Percentiles rank a stretch among this genome's conserved stretches.
Evolutionary conservation across 1,140 invertebrate genomes (phyloP).

Genomic region (Drosophila lacertosa): DNA sequence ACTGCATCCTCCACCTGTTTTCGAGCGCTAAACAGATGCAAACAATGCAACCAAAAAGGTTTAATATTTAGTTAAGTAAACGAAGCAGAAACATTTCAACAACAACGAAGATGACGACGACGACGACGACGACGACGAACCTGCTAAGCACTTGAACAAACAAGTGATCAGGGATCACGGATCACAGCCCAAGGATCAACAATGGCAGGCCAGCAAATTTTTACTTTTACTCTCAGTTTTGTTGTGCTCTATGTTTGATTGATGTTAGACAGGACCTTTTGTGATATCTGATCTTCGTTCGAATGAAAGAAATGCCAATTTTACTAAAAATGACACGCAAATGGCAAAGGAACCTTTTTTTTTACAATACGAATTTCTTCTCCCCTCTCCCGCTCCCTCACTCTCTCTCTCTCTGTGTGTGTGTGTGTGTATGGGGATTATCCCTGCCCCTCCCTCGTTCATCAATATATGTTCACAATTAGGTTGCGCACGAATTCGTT

Average conservation of each 20-base stretch:
- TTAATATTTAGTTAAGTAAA: conserved; percentile 73
- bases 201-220: conserved; percentile 30
- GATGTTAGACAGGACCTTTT: conserved; percentile 64
- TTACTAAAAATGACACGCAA: conserved; percentile 77
- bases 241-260: conserved; percentile 54
- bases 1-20: conserved; percentile 69
- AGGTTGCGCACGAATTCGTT: conserved; percentile 53
- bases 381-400: not conserved
- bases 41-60: conserved; percentile 52
- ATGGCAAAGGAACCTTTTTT: conserved; percentile 54
- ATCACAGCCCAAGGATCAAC: conserved; percentile 48
- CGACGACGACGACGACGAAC: conserved; percentile 49
- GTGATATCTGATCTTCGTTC: conserved; percentile 71
- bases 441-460: conserved; percentile 33
- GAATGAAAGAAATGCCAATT: conserved; percentile 74
- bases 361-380: conserved; percentile 12
- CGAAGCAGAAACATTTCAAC: conserved; percentile 70
- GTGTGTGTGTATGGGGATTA: conserved; percentile 35
- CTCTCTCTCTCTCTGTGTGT: not conserved
- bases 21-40: conserved; percentile 51
- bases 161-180: conserved; percentile 57
- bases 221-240: conserved; percentile 75
- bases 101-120: conserved; percentile 8
- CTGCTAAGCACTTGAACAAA: conserved; percentile 79
- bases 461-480: conserved; percentile 55